Evolutionary conservation across 2,797 vertebrate species (phyloP), one percentile per base, ranked within the genome.

Genomic region (Prionace glauca): DNA sequence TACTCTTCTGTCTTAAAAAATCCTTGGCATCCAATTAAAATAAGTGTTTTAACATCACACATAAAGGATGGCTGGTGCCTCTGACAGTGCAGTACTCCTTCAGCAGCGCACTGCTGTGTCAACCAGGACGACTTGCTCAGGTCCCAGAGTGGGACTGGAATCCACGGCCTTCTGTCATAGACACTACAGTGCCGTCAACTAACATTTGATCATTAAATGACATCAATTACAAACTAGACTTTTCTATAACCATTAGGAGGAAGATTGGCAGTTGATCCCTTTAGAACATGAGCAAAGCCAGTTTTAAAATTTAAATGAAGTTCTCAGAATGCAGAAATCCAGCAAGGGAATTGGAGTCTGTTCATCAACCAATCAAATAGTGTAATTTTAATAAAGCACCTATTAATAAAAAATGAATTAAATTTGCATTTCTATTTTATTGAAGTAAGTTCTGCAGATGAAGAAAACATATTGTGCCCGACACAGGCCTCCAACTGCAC

Each of bases 321-420:
- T 90, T 90, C 87, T 62, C 56, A 90, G 26, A 56, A 62, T 62
- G 29, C 60, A 60, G 60, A 65, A 90, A 62, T 62, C 60, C 29
- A n/a, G 18, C 81, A 90, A 90, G 87, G 87, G 56, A 90, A 88
- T 32, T 60, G 56, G 56, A 60, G 81, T 20, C 86, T 88, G 86
- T 88, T 62, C 87, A 20, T 90, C 87, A 62, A 14, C 29, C 60
- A 62, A n/a, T 62, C 56, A 62, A 60, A 88, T 56, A 60, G 24
- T 90, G 87, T 90, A n/a, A 90, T 26, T 90, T 90, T 90, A 90
- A 90, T 90, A 90, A 90, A 90, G 87, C 29, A 16, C 60, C 87
- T 90, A 90, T 90, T 62, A 90, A 62, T 90, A 62, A 90, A 90
- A 90, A 90, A 84, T 84, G 41, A 65, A 88, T 56, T 56, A 50